A percentile compares a stretch with the other conserved stretches of the same genome.
phyloP scores from a whole-genome alignment of 2,888 invertebrate species.

The Kryphioiulus occultus region DNA sequence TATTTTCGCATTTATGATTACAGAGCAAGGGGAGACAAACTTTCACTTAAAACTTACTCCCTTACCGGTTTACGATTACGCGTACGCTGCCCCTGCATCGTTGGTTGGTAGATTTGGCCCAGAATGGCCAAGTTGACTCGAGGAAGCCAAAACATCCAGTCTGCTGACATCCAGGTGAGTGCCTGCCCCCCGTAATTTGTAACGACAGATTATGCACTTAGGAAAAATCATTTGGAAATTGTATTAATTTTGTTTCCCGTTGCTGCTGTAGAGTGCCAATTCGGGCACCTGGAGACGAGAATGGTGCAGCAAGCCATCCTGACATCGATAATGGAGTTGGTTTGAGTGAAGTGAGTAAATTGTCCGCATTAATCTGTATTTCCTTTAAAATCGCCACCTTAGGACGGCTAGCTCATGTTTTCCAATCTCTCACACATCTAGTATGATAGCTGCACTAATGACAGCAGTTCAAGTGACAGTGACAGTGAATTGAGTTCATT shows the following conservation, averaged over 20 bases:
- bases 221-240: too few relatives aligned
- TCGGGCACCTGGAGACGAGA: constrained; percentile 45
- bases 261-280: constrained; percentile 37
- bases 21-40: constrained; percentile 48
- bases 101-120: constrained; percentile 81
- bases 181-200: not conserved
- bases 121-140: constrained; percentile 99
- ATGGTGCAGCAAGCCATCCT: constrained; percentile 47
- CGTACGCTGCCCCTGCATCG: constrained; percentile 48
- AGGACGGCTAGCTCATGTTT: not conserved
- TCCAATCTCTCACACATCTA: not conserved
- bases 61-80: constrained; percentile 42
- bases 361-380: not conserved
- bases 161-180: constrained; percentile 46
- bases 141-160: constrained; percentile 57
- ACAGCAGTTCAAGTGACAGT: constrained; percentile 45
- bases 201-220: too few relatives aligned
- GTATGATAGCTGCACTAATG: constrained; percentile 48
- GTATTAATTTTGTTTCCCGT: not conserved
- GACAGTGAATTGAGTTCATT: constrained; percentile 42
- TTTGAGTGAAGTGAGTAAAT: constrained; percentile 42
- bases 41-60: constrained; percentile 44
- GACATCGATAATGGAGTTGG: constrained; percentile 46
- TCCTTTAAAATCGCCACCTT: not conserved
- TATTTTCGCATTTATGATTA: not conserved